Base-by-base conservation (phyloP, 1,140 invertebrate genomes). In the Caenorhabditis tropicalis region DNA sequence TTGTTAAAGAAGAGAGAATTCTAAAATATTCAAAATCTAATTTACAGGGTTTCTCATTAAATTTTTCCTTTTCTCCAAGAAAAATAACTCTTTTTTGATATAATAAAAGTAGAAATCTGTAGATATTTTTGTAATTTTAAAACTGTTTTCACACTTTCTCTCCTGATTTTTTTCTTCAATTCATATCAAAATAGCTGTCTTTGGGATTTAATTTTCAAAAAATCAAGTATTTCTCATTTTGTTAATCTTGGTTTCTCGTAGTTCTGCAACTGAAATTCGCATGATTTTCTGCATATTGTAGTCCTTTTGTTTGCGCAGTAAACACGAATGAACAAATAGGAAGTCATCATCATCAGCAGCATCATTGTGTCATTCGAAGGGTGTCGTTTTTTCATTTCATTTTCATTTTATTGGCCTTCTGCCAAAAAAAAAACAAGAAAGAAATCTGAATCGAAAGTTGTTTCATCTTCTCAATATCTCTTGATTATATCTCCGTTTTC, bases 261-360 rank as follows among this genome's bases (percentile, higher is more conserved):
- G 9, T 51, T 51, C 39, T 36, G 31, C 29, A 36, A 29, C 60
- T 70, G 29, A 60, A 60, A 70, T 70, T 70, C 19, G 29, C 60
- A 19, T 70, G 60, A 36, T 36, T 51, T 51, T 51, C 49, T 51
- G 49, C 49, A 51, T 70, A 70, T 70, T 70, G 31, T 58, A n/a
- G n/a, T 36, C 12, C 60, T 70, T 27, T 70, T 70, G 31, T 70
- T 70, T 70, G 60, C 60, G 60, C 60, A 70, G 60, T 70, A 70
- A 70, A 70, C 60, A 70, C 60, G 39, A 31, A 70, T 70, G 60
- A 70, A 70, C 60, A 70, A 70, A 70, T 70, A 70, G 31, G 60
- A 70, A 39, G 33, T 39, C 31, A 70, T 70, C 33, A 65, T 65
- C 33, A 39, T 70, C 53, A 58, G 27, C 53, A 29, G 27, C 53